phyloP scores from a whole-genome alignment of 2,113 vertebrate genomes.

The Columba livia region DNA sequence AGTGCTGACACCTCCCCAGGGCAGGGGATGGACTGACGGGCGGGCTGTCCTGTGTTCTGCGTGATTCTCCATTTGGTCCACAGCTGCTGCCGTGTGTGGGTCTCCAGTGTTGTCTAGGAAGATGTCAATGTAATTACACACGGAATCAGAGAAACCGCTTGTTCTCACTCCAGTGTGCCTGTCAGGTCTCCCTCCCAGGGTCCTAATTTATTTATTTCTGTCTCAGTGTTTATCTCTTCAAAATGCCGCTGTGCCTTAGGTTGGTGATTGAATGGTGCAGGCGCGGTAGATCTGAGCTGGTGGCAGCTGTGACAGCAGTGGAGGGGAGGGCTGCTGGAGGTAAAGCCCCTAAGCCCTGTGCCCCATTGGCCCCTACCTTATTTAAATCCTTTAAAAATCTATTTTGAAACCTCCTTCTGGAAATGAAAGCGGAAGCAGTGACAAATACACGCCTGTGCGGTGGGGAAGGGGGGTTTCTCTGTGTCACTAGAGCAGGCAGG shows the following conservation, averaged over 20 bases:
- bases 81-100: conserved; percentile 20
- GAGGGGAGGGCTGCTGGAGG: neutral
- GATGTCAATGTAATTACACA: conserved; percentile 35
- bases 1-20: neutral
- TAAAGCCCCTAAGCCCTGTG: neutral
- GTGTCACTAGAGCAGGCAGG: fast-evolving
- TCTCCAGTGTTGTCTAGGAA: conserved; percentile 18
- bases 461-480: neutral
- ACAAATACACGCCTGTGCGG: neutral
- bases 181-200: neutral
- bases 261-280: neutral
- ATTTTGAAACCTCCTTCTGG: neutral
- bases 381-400: neutral
- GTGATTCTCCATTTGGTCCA: neutral
- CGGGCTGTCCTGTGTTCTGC: neutral
- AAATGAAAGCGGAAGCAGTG: neutral
- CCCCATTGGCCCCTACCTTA: neutral
- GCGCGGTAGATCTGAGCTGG: neutral
- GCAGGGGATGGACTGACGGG: neutral
- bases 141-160: neutral
- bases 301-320: neutral
- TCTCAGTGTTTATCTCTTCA: neutral
- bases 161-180: conserved; percentile 37
- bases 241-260: conserved; percentile 5
- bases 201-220: conserved; percentile 33